Conservation (phyloP, 2,113 vertebrate species). For the Butorides virescens region DNA sequence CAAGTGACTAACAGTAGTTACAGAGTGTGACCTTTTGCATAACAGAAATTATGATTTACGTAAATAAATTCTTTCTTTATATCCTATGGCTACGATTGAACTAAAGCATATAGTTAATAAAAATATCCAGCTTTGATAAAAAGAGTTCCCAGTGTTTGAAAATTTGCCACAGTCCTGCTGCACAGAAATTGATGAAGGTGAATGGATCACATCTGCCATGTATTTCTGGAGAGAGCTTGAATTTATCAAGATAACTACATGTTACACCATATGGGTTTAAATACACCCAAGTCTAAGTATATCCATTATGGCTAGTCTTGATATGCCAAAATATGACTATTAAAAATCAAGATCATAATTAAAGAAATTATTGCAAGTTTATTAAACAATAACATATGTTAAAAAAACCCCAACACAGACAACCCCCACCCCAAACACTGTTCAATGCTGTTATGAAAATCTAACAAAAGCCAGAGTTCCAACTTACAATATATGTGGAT, state of each 20-base stretch:
- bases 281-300: background rate
- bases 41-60: background rate
- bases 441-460: background rate
- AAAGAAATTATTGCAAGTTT: background rate
- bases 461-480: background rate
- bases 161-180: background rate
- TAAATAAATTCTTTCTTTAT: background rate
- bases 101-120: background rate
- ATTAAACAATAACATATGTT: background rate
- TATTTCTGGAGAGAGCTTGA: background rate
- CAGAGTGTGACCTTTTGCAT: background rate
- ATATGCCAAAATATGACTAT: background rate
- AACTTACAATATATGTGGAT: background rate
- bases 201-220: background rate
- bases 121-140: background rate
- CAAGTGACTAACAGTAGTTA: background rate
- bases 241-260: background rate
- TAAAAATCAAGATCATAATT: background rate
- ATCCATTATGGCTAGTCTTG: background rate
- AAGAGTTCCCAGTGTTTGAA: background rate
- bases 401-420: background rate
- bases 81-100: background rate
- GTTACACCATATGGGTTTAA: background rate
- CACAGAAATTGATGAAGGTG: background rate
- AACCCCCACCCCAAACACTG: background rate